Evolutionary conservation across 2,113 vertebrate species (phyloP), one percentile per base, ranked within the genome.

Genomic region (Trematomus loennbergii): DNA sequence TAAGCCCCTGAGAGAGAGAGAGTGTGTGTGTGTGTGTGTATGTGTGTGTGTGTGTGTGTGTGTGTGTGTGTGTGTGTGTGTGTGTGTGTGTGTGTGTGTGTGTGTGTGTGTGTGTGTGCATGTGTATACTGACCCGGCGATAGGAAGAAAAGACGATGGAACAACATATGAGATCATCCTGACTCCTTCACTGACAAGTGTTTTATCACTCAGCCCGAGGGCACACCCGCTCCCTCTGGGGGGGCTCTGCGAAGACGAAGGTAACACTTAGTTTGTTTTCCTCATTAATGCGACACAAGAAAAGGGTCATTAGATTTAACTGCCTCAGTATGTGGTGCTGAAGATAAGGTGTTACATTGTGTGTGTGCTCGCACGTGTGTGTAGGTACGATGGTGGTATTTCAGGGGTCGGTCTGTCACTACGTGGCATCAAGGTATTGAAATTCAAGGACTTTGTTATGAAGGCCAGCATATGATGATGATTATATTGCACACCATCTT

Each of bases 121-220:
- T 40, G 7, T 40, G 1, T 40, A 0, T 40, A 40, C 9, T 73
- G 81, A 83, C 82, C 72, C 67, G 45, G 20, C 71, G 71, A 78
- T 65, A 67, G 33, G 22, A 64, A 57, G 68, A 67, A 75, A 86
- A 73, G 73, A 74, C 49, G 20, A 17, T 15, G 77, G 70, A 84
- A 76, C 74, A 91, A 85, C 86, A 88, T 3, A 84, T 92, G 90
- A 93, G 72, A 81, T 91, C 92, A 91, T 66, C 48, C 45, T 16
- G 48, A 75, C 78, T 80, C 67, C 59, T 59, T 73, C 43, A 3
- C 75, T 76, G 76, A 85, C 77, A 69, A 82, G 74, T 63, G 77
- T 84, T 85, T 86, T 68, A 82, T 92, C 87, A 75, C 69, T 60
- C 10, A 15, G 11, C 82, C 33, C 69, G 5, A 52, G 33, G 62